Conservation (phyloP, 2,888 invertebrate genomes). For the Neoascia interrupta region DNA sequence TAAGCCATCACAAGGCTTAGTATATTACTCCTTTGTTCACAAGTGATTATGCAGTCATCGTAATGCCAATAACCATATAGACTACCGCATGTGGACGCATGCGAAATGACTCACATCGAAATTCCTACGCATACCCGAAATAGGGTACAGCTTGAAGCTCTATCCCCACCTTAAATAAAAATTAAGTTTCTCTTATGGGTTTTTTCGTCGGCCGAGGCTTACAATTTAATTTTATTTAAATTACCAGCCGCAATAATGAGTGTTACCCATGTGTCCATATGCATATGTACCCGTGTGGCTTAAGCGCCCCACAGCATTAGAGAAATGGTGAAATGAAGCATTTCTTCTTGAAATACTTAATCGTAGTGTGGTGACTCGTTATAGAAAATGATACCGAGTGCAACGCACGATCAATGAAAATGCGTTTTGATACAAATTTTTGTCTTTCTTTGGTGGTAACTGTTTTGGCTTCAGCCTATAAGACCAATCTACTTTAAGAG, state of each 20-base stretch:
- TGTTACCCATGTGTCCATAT: no score
- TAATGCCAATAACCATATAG: no score
- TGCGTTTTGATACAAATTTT: not conserved
- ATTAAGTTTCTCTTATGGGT: not conserved
- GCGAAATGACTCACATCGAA: no score
- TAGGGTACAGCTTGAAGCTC: constrained; percentile 17
- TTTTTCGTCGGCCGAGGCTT: no score
- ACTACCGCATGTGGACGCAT: no score
- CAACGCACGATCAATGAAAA: constrained; percentile 24
- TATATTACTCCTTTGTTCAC: no score
- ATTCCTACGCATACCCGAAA: no score
- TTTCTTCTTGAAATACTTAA: constrained; percentile 20
- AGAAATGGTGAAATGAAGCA: constrained; percentile 26
- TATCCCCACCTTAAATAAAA: no score
- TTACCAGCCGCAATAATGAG: constrained; percentile 25
- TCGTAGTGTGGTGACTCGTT: constrained; percentile 1
- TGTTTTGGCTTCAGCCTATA: constrained; percentile 3
- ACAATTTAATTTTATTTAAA: constrained; percentile 21
- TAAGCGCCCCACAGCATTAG: no score
- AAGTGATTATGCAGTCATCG: no score
- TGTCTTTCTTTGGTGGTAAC: constrained; percentile 1
- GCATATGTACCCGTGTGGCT: not conserved
- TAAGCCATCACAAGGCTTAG: no score
- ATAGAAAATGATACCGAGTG: constrained; percentile 21
- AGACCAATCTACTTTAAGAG: constrained; percentile 3